These are phyloP conservation scores for Lemur catta DNA, from an alignment of 2,797 vertebrate genomes.

Conservation along the genomic window DNA sequence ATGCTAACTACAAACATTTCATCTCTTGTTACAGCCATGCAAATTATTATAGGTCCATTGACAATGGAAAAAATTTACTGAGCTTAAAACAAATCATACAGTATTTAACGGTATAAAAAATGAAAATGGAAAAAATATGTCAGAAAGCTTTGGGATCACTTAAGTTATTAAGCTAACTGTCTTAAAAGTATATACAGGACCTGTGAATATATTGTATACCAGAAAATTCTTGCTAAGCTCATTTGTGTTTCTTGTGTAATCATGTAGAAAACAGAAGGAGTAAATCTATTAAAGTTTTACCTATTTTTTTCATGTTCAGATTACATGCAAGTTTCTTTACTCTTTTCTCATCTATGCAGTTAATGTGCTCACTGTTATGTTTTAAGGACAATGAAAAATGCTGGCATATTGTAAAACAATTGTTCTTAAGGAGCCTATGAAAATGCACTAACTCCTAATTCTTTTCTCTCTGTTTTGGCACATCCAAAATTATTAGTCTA, in stretches of 20 bases:
- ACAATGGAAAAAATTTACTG: conserved; percentile 48
- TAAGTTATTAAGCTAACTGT: conserved; percentile 45
- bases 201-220: conserved; percentile 1
- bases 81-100: conserved; percentile 59
- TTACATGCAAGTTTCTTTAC: background rate
- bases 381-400: background rate
- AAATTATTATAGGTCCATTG: conserved; percentile 65
- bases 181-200: conserved; percentile 32
- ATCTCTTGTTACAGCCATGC: conserved; percentile 66
- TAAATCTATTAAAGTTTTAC: background rate
- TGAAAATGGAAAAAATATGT: conserved; percentile 58
- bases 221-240: conserved; percentile 47
- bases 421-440: background rate
- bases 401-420: background rate
- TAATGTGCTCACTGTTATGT: background rate
- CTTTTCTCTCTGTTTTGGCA: background rate
- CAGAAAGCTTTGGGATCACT: conserved; percentile 44
- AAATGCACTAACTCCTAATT: background rate
- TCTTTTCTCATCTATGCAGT: background rate
- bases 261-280: background rate
- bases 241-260: conserved; percentile 24
- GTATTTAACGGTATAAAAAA: conserved; percentile 57
- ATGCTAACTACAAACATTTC: conserved; percentile 60
- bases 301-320: conserved; percentile 20
- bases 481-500: background rate